phyloP scores from a whole-genome alignment of 2,797 vertebrate genomes.

The Spinus olivaceus region DNA sequence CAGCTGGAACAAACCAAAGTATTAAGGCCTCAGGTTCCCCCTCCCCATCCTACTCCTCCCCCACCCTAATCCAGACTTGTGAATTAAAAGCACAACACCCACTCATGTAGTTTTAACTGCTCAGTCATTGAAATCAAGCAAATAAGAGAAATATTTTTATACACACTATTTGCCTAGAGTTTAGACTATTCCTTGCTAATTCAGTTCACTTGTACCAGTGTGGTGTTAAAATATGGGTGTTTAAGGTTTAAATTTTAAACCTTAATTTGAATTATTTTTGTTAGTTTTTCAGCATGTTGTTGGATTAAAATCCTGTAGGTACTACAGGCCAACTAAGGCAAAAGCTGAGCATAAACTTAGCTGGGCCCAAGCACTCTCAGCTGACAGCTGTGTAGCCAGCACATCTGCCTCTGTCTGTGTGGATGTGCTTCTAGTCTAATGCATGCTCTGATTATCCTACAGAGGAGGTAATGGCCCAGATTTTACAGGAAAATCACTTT shows the following conservation, averaged over 20 bases:
- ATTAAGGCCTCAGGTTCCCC: background rate
- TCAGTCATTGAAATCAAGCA: background rate
- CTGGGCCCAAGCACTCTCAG: background rate
- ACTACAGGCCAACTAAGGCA: background rate
- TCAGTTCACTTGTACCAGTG: background rate
- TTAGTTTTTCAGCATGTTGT: background rate
- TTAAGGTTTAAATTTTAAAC: background rate
- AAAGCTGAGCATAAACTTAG: background rate
- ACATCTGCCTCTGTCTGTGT: background rate
- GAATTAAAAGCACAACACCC: background rate
- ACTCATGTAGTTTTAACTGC: background rate
- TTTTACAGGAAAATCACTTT: background rate
- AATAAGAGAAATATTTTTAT: background rate
- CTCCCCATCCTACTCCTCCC: background rate
- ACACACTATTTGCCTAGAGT: background rate
- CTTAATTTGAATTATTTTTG: background rate
- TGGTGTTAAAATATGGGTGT: accelerated
- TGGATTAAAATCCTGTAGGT: background rate
- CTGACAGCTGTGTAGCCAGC: background rate
- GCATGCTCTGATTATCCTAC: background rate
- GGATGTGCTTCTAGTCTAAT: background rate
- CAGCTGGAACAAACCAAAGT: background rate
- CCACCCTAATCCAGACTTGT: background rate
- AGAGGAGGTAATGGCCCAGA: background rate
- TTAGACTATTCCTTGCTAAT: background rate